Evolutionary conservation across 2,113 vertebrate genomes (phyloP).

Genomic region (Coryphaenoides rupestris): DNA sequence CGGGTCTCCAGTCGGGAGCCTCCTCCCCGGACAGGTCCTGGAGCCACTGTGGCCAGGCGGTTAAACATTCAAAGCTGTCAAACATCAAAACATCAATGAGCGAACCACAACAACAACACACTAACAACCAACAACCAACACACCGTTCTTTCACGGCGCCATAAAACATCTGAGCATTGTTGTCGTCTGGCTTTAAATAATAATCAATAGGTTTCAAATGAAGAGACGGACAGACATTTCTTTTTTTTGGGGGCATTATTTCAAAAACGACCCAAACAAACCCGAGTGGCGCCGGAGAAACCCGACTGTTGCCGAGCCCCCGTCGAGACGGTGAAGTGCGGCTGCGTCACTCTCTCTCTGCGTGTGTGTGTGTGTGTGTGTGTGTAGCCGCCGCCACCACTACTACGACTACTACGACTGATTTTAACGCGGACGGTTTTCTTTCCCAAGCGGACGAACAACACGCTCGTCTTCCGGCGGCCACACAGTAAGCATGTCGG

Average conservation of each 20-base stretch:
- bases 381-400: slow-evolving; percentile 50
- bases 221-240: too few relatives aligned
- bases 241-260: too few relatives aligned
- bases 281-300: slow-evolving; percentile 30
- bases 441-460: slow-evolving; percentile 3
- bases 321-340: slow-evolving; percentile 44
- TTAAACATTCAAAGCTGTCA: slow-evolving; percentile 81
- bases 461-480: too few relatives aligned
- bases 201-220: too few relatives aligned
- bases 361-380: slow-evolving; percentile 48
- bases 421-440: slow-evolving; percentile 33
- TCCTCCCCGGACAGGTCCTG: slow-evolving; percentile 87
- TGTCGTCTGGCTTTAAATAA: too few relatives aligned
- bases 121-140: too few relatives aligned
- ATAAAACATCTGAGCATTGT: too few relatives aligned
- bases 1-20: slow-evolving; percentile 55
- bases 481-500: not conserved
- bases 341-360: slow-evolving; percentile 65
- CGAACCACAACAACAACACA: too few relatives aligned
- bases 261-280: too few relatives aligned
- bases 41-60: slow-evolving; percentile 84
- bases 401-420: too few relatives aligned
- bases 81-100: too few relatives aligned
- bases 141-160: too few relatives aligned
- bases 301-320: slow-evolving; percentile 51